Base-by-base conservation (phyloP, 2,113 vertebrate genomes). In the Chaenocephalus aceratus region DNA sequence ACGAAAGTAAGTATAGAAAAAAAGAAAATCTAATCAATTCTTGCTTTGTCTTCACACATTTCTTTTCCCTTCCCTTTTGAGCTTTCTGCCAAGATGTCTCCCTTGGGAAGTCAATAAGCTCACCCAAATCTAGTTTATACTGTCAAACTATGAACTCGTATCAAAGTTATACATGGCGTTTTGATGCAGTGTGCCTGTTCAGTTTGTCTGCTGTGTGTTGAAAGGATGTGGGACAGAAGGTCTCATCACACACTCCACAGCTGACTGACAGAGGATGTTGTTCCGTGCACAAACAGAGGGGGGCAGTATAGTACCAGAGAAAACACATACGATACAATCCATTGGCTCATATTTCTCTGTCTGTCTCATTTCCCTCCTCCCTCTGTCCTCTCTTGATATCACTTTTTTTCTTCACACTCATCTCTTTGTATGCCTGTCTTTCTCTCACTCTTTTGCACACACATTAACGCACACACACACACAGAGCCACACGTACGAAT, bases 231-330 rank as follows among this genome's bases (percentile, higher is more conserved):
- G 76, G 78, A 84, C 75, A 68, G 48, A 45, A 68, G 45, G 75
- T 79, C 60, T 84, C 56, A 4, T 80, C 44, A 57, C 12, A 48
- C 15, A 26, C 15, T 54, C 48, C 48, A 44, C 12, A 60, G 45
- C 34, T 51, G 66, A 56, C 46, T 63, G 60, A 63, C 36, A 56
- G 45, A 56, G 18, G 5, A 26, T 70, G 77, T 16, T 41, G 23
- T 84, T 88, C 75, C 44, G 21, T 52, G 16, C 10, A n/a, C 59
- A 56, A 71, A 69, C 93, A 91, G 86, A 76, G 73, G 93, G 86
- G 90, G 93, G 93, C 93, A 94, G 92, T 93, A 68, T 79, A 79
- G 91, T n/a, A 94, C 89, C 88, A 91, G 79, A 71, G 59, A 89
- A 91, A 80, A 15, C 12, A 54, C n/a, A 53, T 58, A 69, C 73